These are phyloP conservation scores for Heliconius ismenius DNA, from an alignment of 2,888 invertebrate species.

Conservation along the genomic window DNA sequence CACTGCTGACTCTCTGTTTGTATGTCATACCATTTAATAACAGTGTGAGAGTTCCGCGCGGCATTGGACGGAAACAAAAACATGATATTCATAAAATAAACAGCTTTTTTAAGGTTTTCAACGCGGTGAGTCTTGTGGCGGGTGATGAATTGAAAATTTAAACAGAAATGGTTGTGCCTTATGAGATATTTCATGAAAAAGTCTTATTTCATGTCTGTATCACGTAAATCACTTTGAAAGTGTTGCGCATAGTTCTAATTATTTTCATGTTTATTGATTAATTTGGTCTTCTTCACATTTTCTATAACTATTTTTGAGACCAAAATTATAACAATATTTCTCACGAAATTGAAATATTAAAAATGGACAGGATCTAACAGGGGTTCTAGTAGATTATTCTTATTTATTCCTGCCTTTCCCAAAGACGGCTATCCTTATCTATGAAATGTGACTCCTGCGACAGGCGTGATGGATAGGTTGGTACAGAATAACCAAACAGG, in stretches of 20 bases:
- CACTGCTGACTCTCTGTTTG: constrained; percentile 60
- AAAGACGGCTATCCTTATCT: constrained; percentile 61
- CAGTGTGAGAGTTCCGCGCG: constrained; percentile 41
- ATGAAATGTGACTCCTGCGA: constrained; percentile 59
- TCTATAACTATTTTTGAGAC: not conserved
- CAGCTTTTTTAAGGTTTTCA: not conserved
- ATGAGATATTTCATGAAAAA: no score
- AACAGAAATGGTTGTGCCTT: not conserved
- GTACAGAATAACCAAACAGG: constrained; percentile 73
- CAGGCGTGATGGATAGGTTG: constrained; percentile 75
- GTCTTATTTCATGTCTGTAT: no score
- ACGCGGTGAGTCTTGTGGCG: not conserved
- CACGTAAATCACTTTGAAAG: no score
- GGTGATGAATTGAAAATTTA: not conserved
- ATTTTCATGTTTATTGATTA: not conserved
- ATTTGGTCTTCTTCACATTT: no score
- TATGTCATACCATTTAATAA: constrained; percentile 58
- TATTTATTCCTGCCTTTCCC: constrained; percentile 43
- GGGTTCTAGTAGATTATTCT: not conserved
- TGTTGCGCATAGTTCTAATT: not conserved
- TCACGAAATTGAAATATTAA: not conserved
- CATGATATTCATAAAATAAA: constrained; percentile 11
- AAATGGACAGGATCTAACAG: not conserved
- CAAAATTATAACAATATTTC: not conserved
- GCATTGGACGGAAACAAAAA: constrained; percentile 17